Base-by-base conservation (phyloP, 1,140 invertebrate species). In the Scaptomyza montana region DNA sequence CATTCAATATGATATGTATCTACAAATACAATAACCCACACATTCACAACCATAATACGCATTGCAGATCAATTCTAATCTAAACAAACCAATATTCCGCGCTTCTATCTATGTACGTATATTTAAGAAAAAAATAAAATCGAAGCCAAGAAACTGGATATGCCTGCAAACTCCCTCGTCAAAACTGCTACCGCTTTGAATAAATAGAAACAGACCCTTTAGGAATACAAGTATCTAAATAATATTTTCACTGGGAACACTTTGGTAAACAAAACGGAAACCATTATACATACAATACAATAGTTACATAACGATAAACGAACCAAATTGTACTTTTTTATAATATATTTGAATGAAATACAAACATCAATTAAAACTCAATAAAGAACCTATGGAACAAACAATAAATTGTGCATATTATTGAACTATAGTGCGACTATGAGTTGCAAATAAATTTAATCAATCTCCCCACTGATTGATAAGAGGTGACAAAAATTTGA, bases 301-400 rank as follows among this genome's bases (percentile, higher is more conserved):
- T 82, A 82, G 67, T 78, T 66, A 72, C 69, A 76, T 80, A 85
- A 77, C 70, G 54, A 82, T 87, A 70, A 87, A 89, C 66, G 77
- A 87, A 87, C 71, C 74, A 89, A 87, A 89, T 66, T 89, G 75
- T 76, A 89, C 68, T 82, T 87, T 80, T 87, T 82, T 82, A 87
- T 82, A 87, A 89, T 69, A 87, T 89, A 89, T 87, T 85, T 82
- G 63, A 85, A 86, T 85, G 74, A 87, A 78, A 86, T 81, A 78
- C 78, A 78, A 56, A 30, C 39, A 67, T 65, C 53, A 78, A 71
- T 62, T 72, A 66, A 74, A 54, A 54, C 39, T 74, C 72, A 74
- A 74, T 70, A 62, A 75, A 71, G 33, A 76, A 45, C 47, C 56
- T 45, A 76, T 67, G 49, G 36, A 72, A 57, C 19, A 61, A 54